Conservation (phyloP, 37 sponge, comb jelly and placozoan species). For the Oopsacas minuta region DNA sequence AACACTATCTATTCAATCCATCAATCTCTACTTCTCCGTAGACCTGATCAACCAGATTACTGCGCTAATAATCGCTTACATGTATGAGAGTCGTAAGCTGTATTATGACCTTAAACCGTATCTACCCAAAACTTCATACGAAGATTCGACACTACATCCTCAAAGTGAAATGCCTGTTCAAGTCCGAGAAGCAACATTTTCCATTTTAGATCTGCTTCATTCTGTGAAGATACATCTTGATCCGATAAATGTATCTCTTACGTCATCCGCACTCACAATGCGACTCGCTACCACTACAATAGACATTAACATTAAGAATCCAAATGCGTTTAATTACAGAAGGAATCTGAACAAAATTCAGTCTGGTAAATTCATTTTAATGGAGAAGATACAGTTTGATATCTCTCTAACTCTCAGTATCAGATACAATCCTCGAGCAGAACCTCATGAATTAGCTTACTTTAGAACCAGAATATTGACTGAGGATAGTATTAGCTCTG, state of each 20-base stretch:
- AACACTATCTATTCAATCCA: not conserved
- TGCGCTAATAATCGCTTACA: not conserved
- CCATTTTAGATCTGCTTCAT: not conserved
- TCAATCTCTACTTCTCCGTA: not conserved
- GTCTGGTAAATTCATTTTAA: not conserved
- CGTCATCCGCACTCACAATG: not conserved
- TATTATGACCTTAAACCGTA: not conserved
- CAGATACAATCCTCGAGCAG: not conserved
- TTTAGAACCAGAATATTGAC: not conserved
- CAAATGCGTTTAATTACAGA: not conserved
- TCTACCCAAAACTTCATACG: not conserved
- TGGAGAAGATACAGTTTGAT: not conserved
- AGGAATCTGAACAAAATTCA: not conserved
- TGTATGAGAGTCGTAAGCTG: not conserved
- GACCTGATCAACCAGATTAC: not conserved
- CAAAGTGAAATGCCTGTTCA: not conserved
- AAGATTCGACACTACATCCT: not conserved
- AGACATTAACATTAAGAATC: slow-evolving; percentile 7
- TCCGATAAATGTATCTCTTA: not conserved
- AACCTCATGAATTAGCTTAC: not conserved
- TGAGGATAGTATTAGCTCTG: slow-evolving; percentile 11
- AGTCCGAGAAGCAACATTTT: not conserved
- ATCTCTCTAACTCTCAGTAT: not conserved
- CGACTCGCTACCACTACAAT: not conserved
- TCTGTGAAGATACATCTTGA: not conserved